Evolutionary conservation across 1,140 invertebrate species (phyloP), one percentile per base, ranked within the genome.

Genomic region (Drosophila ironensis): DNA sequence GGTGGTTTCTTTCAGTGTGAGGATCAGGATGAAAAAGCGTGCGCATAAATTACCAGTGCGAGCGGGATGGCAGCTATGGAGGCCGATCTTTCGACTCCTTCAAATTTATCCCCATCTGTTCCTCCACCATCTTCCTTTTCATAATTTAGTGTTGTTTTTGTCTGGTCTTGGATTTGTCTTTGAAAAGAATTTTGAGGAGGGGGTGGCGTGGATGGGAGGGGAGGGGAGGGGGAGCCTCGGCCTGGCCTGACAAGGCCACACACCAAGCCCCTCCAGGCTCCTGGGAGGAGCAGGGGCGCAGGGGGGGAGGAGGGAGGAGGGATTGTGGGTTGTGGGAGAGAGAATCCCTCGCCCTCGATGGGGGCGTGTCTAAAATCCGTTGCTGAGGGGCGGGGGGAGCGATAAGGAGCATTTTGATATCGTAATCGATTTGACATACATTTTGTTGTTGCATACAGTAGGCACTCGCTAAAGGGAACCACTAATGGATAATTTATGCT

Each of bases 211-310:
- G 8, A 50, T 24, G 19, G 4, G 14, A 12, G 17, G 14, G 22
- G 33, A 37, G 30, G 14, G 11, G 7, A 46, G 6, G 42, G 17
- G 22, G 14, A 48, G 28, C 25, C 1, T 9, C 25, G 7, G 9
- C 27, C 27, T 22, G 6, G 68, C 75, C 63, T 70, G 73, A 77
- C 78, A 70, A 73, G 61, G 69, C 78, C 78, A 84, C 78, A 84
- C 78, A 44, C 17, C 16, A 22, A 24, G 72, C 14, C n/a, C 3
- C 2, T 37, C 16, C 1, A 12, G 24, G 20, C 17, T 28, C n/a
- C 35, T 24, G n/a, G 30, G n/a, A n/a, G n/a, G n/a, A n/a, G n/a
- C n/a, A n/a, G 37, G 16, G 19, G 14, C 2, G 12, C 5, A 24
- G 19, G 30, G 24, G 33, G 33, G 22, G 28, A 22, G 25, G 38